A percentile compares a stretch with the other conserved stretches of the same genome.
Conservation (phyloP, 2,113 vertebrate species). For the Esox niger region DNA sequence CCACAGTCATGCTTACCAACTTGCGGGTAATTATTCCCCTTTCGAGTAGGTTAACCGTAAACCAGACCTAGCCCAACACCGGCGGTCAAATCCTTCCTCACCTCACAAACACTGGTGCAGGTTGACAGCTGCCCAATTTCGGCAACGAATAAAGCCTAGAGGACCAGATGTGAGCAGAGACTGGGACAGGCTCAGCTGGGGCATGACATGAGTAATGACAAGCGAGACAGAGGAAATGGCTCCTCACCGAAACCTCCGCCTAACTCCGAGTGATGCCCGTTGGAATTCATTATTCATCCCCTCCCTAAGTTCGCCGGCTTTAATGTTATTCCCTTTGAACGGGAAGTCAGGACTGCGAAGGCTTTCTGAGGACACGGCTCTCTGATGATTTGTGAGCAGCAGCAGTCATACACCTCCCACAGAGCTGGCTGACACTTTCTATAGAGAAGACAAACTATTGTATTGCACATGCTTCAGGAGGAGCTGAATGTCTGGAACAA, state of each 20-base stretch:
- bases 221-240: not conserved
- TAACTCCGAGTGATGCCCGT: slow-evolving; percentile 28
- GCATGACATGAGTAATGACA: not conserved
- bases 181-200: not conserved
- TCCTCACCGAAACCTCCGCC: not conserved
- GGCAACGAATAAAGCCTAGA: not conserved
- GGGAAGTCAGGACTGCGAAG: slow-evolving; percentile 38
- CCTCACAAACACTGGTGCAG: not conserved
- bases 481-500: not conserved
- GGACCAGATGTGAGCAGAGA: not conserved
- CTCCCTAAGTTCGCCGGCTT: slow-evolving; percentile 49
- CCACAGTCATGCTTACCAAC: not conserved
- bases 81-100: not conserved
- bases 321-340: slow-evolving; percentile 69
- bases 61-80: too few relatives aligned
- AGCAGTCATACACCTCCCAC: slow-evolving; percentile 32
- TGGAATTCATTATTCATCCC: slow-evolving; percentile 36
- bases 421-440: slow-evolving; percentile 1
- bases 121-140: not conserved
- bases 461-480: not conserved
- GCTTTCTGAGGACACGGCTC: slow-evolving; percentile 17
- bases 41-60: not conserved
- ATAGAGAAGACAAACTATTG: not conserved
- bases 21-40: not conserved
- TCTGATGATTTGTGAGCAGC: slow-evolving; percentile 44